Conservation (phyloP, 2,113 vertebrate genomes). For the Epinephelus fuscoguttatus region DNA sequence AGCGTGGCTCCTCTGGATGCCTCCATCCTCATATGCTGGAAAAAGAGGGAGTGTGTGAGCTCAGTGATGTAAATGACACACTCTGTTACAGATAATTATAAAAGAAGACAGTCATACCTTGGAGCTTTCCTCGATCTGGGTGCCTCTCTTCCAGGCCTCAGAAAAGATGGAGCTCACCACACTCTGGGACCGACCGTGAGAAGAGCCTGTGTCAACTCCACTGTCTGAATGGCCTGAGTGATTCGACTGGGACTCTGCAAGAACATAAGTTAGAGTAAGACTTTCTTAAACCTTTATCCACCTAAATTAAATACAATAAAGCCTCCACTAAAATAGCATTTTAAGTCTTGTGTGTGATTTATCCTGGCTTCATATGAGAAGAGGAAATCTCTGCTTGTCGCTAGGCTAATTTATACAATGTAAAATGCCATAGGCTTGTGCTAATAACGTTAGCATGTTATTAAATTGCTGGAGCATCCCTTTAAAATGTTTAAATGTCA, state of each 20-base stretch:
- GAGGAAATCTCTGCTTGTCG: too few species aligned
- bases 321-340: too few species aligned
- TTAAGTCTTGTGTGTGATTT: too few species aligned
- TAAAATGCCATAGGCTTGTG: too few species aligned
- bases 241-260: slow-evolving; percentile 94
- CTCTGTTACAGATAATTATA: background rate
- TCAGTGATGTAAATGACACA: background rate
- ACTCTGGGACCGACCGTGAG: slow-evolving; percentile 95
- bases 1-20: slow-evolving; percentile 85
- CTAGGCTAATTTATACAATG: too few species aligned
- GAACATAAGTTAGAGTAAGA: slow-evolving; percentile 9
- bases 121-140: slow-evolving; percentile 94
- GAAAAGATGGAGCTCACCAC: slow-evolving; percentile 99
- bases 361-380: too few species aligned
- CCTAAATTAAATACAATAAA: too few species aligned
- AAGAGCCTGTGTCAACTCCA: slow-evolving; percentile 90
- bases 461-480: background rate
- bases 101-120: slow-evolving; percentile 85
- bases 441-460: too few species aligned
- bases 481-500: background rate
- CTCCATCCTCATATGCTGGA: slow-evolving; percentile 87
- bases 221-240: slow-evolving; percentile 97
- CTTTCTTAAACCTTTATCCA: background rate
- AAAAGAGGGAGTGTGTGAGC: slow-evolving; percentile 8
- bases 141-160: slow-evolving; percentile 98